Percentiles rank a stretch among this genome's conserved stretches.
Evolutionary conservation across 2,113 vertebrate species (phyloP).

Genomic region (Pelusios castaneus): DNA sequence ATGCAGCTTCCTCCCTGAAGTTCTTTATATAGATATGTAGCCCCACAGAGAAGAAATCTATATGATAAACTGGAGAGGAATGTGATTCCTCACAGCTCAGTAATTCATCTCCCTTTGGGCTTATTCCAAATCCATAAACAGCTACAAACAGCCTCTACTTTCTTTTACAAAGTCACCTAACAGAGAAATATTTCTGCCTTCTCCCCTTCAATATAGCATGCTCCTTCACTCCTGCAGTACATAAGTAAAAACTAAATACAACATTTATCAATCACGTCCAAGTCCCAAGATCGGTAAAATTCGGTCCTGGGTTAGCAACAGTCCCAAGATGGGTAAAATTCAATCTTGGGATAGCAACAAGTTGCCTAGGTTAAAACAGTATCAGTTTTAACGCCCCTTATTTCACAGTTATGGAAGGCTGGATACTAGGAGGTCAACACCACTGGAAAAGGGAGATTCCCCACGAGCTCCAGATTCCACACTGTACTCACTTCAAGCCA

Average conservation of each 20-base stretch:
- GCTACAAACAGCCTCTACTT: neutral
- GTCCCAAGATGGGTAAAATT: neutral
- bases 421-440: slow-evolving; percentile 15
- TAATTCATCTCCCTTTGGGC: neutral
- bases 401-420: neutral
- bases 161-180: neutral
- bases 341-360: neutral
- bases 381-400: neutral
- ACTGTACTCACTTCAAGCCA: neutral
- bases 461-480: neutral
- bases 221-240: neutral
- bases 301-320: too few species aligned
- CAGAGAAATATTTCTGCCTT: neutral
- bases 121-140: neutral
- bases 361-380: neutral
- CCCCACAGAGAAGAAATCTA: neutral
- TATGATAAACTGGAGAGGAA: neutral
- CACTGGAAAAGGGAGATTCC: neutral
- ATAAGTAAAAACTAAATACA: neutral
- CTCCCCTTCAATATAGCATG: neutral
- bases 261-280: neutral
- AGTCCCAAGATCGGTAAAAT: neutral
- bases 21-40: neutral
- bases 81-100: neutral
- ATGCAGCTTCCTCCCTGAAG: neutral